Percentiles rank a stretch among this genome's conserved stretches.
These are phyloP conservation scores for Orchesella cincta DNA, from an alignment of 1,140 invertebrate genomes.

Conservation along the genomic window DNA sequence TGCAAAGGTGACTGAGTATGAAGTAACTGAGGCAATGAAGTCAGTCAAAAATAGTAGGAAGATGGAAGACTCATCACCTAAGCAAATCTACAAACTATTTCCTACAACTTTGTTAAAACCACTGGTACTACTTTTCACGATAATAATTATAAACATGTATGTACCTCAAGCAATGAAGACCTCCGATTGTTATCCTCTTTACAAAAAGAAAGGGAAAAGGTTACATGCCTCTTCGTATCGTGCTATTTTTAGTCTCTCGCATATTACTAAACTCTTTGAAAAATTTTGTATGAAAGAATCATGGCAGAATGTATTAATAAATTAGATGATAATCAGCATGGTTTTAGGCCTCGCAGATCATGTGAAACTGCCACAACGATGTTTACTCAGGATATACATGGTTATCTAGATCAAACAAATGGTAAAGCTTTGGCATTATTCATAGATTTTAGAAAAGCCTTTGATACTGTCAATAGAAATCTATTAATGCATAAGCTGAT, in stretches of 20 bases:
- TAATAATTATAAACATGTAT: not conserved
- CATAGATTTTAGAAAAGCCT: constrained; percentile 31
- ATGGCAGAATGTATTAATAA: not conserved
- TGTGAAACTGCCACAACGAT: not conserved
- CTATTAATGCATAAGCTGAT: constrained; percentile 14
- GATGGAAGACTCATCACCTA: not conserved
- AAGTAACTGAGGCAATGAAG: not conserved
- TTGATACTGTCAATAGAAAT: not conserved
- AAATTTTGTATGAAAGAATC: constrained; percentile 16
- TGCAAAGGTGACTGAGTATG: not conserved
- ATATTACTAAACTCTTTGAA: constrained; percentile 29
- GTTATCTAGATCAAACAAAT: not conserved
- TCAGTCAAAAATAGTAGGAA: not conserved
- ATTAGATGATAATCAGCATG: constrained; percentile 11
- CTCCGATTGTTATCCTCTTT: constrained; percentile 6
- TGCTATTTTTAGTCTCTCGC: not conserved
- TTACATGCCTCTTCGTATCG: not conserved
- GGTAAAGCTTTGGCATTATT: not conserved
- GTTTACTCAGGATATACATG: not conserved
- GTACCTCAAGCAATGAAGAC: not conserved
- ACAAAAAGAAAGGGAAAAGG: constrained; percentile 29
- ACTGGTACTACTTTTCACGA: not conserved
- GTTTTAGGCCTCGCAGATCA: constrained; percentile 8
- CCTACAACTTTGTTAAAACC: not conserved
- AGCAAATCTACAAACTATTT: not conserved